Base-by-base conservation (phyloP, 2,797 vertebrate species). In the Oreortyx pictus region DNA sequence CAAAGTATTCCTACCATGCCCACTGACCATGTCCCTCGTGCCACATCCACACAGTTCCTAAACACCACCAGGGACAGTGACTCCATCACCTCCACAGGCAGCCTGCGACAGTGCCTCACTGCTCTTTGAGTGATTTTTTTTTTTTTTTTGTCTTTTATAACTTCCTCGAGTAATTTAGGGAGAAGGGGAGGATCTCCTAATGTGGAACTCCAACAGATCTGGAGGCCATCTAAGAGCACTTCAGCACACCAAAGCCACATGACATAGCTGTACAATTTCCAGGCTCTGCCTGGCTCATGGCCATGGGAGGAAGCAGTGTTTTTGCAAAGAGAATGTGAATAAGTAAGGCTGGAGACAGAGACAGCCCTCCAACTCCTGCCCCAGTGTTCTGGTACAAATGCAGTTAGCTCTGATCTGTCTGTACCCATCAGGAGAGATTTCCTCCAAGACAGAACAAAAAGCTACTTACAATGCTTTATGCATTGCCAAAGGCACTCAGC, bases 261-360 rank as follows among this genome's bases (percentile, higher is more conserved):
- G 33, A 61, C 17, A 7, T 0, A 7, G 35, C 35, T n/a, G 16
- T 41, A 57, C 7, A 8, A 25, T 61, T 39, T 56, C 49, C 57
- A 52, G 37, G 46, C 50, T 81, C 11, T 50, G 50, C 35, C 22
- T 64, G n/a, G 70, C 35, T 64, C 46, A 17, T 22, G 35, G 22
- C 3, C 54, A 61, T 19, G 61, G 20, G 37, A 82, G 8, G 46
- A 80, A 56, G 49, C 0, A 46, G 33, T 9, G 17, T 4, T 67
- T 76, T 33, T 0, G 4, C 14, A 17, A 11, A 12, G 35, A 65
- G 29, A 23, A 1, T 0, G 23, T 2, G 0, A 15, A 11, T 24
- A 10, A 29, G 35, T 73, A 29, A 9, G 7, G 64, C 67, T 60
- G 2, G 47, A 88, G 31, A 77, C 52, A 88, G 59, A 88, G 31